Conservation (phyloP, 2,888 invertebrate species). For the Papilio demoleus region DNA sequence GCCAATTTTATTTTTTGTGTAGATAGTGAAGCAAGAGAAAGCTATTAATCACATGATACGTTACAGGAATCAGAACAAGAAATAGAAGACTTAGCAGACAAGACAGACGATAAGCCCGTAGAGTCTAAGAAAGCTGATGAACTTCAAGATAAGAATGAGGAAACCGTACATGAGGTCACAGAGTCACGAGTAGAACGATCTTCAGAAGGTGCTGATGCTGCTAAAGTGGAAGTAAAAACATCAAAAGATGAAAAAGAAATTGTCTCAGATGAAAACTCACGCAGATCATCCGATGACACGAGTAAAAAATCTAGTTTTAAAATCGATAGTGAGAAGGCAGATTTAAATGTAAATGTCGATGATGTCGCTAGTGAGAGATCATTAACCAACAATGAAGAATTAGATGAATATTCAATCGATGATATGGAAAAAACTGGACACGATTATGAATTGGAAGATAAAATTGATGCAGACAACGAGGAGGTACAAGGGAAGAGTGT, state of each 20-base stretch:
- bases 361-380: constrained; percentile 22
- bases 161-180: not conserved
- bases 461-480: constrained; percentile 2
- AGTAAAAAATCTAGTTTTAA: constrained; percentile 9
- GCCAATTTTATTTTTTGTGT: too few species aligned
- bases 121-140: constrained; percentile 14
- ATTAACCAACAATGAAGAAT: constrained; percentile 9
- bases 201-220: not conserved
- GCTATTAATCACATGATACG: not conserved
- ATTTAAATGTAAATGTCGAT: constrained; percentile 18
- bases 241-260: not conserved
- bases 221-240: not conserved
- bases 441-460: not conserved
- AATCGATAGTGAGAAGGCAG: constrained; percentile 2
- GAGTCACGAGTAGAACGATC: constrained; percentile 24
- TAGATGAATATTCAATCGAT: constrained; percentile 6
- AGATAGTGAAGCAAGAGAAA: too few species aligned
- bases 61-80: constrained; percentile 25
- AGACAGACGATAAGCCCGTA: not conserved
- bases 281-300: constrained; percentile 7
- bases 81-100: not conserved
- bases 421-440: constrained; percentile 22
- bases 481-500: constrained; percentile 5
- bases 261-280: not conserved
- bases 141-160: constrained; percentile 1